Conservation (phyloP, 2,113 vertebrate species). For the Corythornis cristatus region DNA sequence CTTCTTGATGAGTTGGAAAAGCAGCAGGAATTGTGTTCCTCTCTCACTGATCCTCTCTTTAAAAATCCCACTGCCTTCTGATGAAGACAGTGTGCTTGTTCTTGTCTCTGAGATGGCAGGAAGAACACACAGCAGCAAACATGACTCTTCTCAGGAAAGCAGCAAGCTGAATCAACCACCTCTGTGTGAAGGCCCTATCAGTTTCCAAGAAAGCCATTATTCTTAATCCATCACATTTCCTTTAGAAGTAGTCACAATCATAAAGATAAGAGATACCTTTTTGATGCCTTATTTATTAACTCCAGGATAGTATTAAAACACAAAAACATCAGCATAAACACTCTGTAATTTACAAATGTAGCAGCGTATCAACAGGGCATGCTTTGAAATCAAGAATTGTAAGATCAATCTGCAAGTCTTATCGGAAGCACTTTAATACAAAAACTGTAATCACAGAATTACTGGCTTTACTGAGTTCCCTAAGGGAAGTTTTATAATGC, state of each 20-base stretch:
- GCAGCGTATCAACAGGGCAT: not conserved
- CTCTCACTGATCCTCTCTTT: not conserved
- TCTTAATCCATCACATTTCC: not conserved
- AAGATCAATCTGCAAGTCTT: constrained; percentile 46
- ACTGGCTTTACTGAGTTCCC: constrained; percentile 35
- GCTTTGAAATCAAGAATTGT: constrained; percentile 9
- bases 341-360: constrained; percentile 47
- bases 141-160: not conserved
- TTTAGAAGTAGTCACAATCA: not conserved
- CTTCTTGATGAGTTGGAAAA: not conserved
- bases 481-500: constrained; percentile 16
- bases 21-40: not conserved
- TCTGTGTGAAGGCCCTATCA: not conserved
- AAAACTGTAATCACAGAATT: constrained; percentile 54
- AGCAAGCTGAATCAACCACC: not conserved
- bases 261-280: not conserved
- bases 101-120: not conserved
- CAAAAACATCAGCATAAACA: not conserved
- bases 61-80: not conserved
- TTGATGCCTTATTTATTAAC: not conserved
- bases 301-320: not conserved
- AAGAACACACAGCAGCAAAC: accelerated
- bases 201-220: not conserved
- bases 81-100: not conserved
- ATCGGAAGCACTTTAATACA: constrained; percentile 45